A percentile compares a stretch with the other conserved stretches of the same genome.
These are phyloP conservation scores for Gobius niger DNA, from an alignment of 2,113 vertebrate species.

Conservation along the genomic window DNA sequence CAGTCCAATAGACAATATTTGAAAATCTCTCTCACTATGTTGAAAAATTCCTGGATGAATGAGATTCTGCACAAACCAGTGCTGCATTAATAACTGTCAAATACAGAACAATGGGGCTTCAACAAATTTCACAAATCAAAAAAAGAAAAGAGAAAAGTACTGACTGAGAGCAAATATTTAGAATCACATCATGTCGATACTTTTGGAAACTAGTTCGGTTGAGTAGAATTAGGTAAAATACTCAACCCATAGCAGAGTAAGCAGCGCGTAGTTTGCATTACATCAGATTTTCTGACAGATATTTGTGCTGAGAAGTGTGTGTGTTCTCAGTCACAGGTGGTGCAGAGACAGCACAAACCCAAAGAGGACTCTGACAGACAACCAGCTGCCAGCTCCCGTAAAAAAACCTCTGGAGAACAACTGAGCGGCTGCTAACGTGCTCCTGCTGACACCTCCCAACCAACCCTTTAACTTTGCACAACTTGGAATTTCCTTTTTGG, in stretches of 20 bases:
- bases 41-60: no score
- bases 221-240: no score
- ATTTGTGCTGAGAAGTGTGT: background rate
- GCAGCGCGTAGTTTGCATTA: background rate
- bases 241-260: background rate
- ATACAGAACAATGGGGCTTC: no score
- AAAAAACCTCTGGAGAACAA: slow-evolving; percentile 48
- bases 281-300: slow-evolving; percentile 1
- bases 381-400: slow-evolving; percentile 59
- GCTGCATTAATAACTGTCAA: no score
- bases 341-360: slow-evolving; percentile 65
- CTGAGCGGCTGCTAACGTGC: slow-evolving; percentile 35
- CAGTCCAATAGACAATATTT: no score
- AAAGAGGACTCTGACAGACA: slow-evolving; percentile 66
- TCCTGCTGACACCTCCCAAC: slow-evolving; percentile 48
- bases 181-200: no score
- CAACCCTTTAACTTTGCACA: background rate
- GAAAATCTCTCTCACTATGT: no score
- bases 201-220: no score
- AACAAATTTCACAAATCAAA: no score
- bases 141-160: no score
- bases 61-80: no score
- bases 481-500: background rate
- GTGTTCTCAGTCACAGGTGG: slow-evolving; percentile 56
- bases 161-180: no score